Evolutionary conservation across 2,888 invertebrate genomes (phyloP).

Genomic region (Diarsia dahlii): DNA sequence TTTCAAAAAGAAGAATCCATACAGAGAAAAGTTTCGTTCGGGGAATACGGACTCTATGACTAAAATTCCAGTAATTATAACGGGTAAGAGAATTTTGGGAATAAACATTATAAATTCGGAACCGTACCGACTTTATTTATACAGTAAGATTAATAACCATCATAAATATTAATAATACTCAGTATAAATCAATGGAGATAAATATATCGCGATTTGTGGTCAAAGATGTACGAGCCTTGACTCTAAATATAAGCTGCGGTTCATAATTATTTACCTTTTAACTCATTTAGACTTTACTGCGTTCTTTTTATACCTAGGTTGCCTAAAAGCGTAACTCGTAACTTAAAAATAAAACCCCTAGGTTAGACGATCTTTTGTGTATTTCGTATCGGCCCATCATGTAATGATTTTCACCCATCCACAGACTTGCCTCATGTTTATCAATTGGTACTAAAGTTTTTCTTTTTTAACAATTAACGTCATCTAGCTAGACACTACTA

Average conservation of each 20-base stretch:
- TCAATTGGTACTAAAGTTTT: too few relatives aligned
- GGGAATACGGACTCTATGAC: neutral
- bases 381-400: neutral
- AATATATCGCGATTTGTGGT: slow-evolving; percentile 35
- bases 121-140: slow-evolving; percentile 33
- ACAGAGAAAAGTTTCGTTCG: neutral
- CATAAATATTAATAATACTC: slow-evolving; percentile 51
- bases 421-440: too few relatives aligned
- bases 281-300: neutral
- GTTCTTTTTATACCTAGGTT: neutral
- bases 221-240: slow-evolving; percentile 19
- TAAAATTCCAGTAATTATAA: slow-evolving; percentile 1
- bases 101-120: slow-evolving; percentile 14
- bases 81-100: slow-evolving; percentile 18
- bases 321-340: neutral
- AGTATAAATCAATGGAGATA: slow-evolving; percentile 43
- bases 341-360: neutral
- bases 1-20: neutral
- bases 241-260: slow-evolving; percentile 17
- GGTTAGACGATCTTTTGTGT: neutral
- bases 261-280: slow-evolving; percentile 30
- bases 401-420: too few relatives aligned
- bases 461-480: too few relatives aligned
- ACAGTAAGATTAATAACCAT: slow-evolving; percentile 38
- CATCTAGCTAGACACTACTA: neutral